phyloP scores from a whole-genome alignment of 2,797 vertebrate species.

The Danio albolineatus region DNA sequence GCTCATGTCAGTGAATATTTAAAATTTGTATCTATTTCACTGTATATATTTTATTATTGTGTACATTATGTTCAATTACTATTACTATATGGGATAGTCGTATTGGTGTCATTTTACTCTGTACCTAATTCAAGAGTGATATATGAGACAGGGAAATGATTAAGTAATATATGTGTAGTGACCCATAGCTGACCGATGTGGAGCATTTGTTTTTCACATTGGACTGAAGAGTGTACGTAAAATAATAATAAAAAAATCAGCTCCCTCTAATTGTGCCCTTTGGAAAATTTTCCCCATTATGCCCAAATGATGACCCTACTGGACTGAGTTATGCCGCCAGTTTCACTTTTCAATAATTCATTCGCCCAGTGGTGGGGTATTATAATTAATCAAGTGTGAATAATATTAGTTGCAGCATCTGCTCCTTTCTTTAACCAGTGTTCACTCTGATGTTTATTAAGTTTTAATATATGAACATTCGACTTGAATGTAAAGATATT shows the following conservation, averaged over 20 bases:
- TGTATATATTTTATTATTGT: conserved; percentile 87
- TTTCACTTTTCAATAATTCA: conserved; percentile 78
- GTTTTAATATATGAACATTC: conserved; percentile 62
- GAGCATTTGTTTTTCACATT: conserved; percentile 74
- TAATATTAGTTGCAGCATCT: conserved; percentile 77
- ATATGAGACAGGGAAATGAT: conserved; percentile 72
- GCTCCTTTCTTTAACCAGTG: conserved; percentile 74
- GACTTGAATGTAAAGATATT: conserved; percentile 53
- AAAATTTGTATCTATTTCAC: conserved; percentile 80
- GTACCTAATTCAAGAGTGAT: conserved; percentile 78
- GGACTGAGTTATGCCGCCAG: conserved; percentile 69
- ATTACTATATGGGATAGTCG: conserved; percentile 82
- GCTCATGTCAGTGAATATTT: conserved; percentile 64
- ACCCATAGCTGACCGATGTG: conserved; percentile 75
- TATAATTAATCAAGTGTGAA: conserved; percentile 81
- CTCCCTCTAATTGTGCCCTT: conserved; percentile 77
- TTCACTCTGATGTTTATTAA: conserved; percentile 62
- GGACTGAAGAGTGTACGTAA: not conserved
- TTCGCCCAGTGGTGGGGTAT: conserved; percentile 75
- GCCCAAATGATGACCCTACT: conserved; percentile 69
- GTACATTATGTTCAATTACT: conserved; percentile 84
- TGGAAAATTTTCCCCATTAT: conserved; percentile 75
- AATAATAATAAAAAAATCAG: conserved; percentile 28
- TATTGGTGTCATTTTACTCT: conserved; percentile 85
- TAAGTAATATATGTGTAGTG: conserved; percentile 78